Percentiles rank a stretch among this genome's conserved stretches.
Evolutionary conservation across 1,140 invertebrate species (phyloP).

Genomic region (Neodiprion lecontei): DNA sequence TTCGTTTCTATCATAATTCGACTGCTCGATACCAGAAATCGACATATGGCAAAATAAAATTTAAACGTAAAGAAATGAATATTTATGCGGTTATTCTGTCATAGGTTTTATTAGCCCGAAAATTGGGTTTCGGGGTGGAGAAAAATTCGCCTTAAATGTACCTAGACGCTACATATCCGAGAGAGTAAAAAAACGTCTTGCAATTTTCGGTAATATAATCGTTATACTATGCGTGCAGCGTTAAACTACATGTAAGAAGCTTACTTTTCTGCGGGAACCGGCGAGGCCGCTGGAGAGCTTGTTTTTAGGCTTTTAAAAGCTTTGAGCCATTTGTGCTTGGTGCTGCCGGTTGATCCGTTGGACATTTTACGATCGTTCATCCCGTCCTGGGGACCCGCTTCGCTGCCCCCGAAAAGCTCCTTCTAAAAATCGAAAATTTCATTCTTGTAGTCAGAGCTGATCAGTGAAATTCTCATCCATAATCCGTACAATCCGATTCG

Average conservation of each 20-base stretch:
- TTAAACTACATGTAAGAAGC: conserved; percentile 27
- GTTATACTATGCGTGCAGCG: too few species aligned
- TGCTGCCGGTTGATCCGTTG: conserved; percentile 83
- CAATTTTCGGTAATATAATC: too few species aligned
- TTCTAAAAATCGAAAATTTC: conserved; percentile 70
- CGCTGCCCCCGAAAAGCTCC: conserved; percentile 82
- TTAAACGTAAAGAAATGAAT: too few species aligned
- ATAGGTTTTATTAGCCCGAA: too few species aligned
- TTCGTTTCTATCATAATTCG: too few species aligned
- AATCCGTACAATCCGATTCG: background rate
- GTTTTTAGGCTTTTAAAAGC: conserved; percentile 94
- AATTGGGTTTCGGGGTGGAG: too few species aligned
- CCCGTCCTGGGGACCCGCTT: conserved; percentile 67
- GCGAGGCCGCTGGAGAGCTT: conserved; percentile 66
- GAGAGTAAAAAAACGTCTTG: too few species aligned
- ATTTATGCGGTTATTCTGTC: too few species aligned
- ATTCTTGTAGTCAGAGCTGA: background rate
- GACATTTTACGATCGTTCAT: conserved; percentile 84
- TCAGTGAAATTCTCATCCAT: background rate
- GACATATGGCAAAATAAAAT: too few species aligned
- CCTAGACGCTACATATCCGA: too few species aligned
- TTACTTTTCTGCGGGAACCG: conserved; percentile 66
- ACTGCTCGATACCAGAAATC: too few species aligned
- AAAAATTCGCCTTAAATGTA: too few species aligned
- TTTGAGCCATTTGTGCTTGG: conserved; percentile 98